A percentile compares a stretch with the other conserved stretches of the same genome.
Evolutionary conservation across 1,140 invertebrate species (phyloP).

Genomic region (Drosophila suzukii): DNA sequence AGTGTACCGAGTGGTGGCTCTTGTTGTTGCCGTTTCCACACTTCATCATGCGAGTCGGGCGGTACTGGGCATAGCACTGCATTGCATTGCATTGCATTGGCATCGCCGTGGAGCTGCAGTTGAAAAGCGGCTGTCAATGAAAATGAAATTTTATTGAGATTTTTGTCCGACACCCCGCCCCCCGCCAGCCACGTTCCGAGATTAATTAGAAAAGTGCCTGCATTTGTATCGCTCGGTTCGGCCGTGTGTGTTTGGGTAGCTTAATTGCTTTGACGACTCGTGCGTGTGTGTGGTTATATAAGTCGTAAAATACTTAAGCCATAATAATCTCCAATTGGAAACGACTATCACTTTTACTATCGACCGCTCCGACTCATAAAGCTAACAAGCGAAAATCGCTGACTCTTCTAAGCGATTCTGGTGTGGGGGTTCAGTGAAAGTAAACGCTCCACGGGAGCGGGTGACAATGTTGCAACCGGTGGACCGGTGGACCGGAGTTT

Average conservation of each 20-base stretch:
- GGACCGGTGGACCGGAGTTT: not conserved
- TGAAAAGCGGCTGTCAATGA: conserved; percentile 82
- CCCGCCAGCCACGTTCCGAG: conserved; percentile 34
- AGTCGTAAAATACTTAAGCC: conserved; percentile 82
- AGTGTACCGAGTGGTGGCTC: conserved; percentile 69
- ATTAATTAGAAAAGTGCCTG: conserved; percentile 79
- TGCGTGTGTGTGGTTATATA: conserved; percentile 70
- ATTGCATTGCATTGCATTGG: not conserved
- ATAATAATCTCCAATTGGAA: conserved; percentile 81
- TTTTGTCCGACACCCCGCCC: conserved; percentile 42
- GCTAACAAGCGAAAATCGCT: conserved; percentile 64
- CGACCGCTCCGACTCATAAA: conserved; percentile 31
- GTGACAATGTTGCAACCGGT: conserved; percentile 64
- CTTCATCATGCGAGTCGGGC: conserved; percentile 49
- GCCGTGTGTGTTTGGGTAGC: conserved; percentile 65
- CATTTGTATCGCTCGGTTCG: conserved; percentile 31
- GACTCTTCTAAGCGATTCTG: conserved; percentile 74
- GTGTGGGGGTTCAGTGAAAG: conserved; percentile 57
- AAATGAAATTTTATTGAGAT: conserved; percentile 83
- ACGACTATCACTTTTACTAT: conserved; percentile 83
- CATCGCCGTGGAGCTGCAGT: conserved; percentile 48
- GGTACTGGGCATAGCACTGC: too few relatives aligned
- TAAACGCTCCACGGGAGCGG: conserved; percentile 38
- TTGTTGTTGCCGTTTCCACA: conserved; percentile 51
- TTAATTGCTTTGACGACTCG: conserved; percentile 74